Evolutionary conservation across 1,140 invertebrate genomes (phyloP), one percentile per base, ranked within the genome.

Genomic region (Lepidostoma basale): DNA sequence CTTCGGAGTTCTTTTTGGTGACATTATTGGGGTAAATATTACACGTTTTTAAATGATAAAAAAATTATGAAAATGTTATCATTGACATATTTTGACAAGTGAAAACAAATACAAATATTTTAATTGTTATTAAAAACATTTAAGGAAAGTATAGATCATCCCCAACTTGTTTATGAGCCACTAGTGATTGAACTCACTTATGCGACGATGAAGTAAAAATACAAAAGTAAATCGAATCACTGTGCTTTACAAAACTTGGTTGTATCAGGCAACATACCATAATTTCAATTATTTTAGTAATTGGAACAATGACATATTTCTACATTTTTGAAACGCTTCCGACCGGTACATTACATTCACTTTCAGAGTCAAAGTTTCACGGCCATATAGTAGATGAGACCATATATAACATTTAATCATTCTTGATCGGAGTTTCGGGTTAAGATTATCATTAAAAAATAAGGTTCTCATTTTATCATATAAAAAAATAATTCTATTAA

Each of bases 1-100:
- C 0, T 91, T 93, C 76, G 89, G 92, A 0, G 81, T 94, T 49
- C 80, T 95, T 16, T 90, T 95, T 72, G 90, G 92, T 56, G 90
- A 93, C 77, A 88, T 96, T 73, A 83, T 95, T 68, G 87, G 88
- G 2, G 81, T 82, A 75, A 78, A 76, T 30, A 56, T 22, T 33
- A 18, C 30, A 9, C 8, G 18, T 12, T 6, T 33, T 33, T 6
- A 33, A 5, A 6, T 33, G 12, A 33, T 12, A 33, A 12, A 6
- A 6, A 5, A 33, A 12, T 33, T 33, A 5, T 6, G 30, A 6
- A 6, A 5, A 12, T 6, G 5, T 33, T 12, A 5, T 6, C 30
- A 5, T 33, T 12, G 6, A 33, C 30, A 5, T 6, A 33, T 12
- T 33, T 12, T 33, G 30, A 6, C 12, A 33, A 6, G 30, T 5